Base-by-base conservation (phyloP, 2,888 invertebrate species). In the Cheilosia vernalis region DNA sequence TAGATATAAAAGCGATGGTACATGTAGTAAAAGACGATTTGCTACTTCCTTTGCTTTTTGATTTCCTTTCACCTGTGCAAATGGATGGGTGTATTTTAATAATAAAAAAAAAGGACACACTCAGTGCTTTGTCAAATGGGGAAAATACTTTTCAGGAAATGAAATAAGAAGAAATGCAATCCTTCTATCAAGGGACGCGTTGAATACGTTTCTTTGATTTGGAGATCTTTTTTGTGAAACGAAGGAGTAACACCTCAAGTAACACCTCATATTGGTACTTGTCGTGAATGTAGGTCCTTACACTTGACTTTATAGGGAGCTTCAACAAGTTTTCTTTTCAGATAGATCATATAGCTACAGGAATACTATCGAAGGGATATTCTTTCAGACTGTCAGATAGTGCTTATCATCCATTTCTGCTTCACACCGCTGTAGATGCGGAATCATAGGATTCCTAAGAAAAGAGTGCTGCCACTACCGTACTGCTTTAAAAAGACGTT, bases 61-160 rank as follows among this genome's bases (percentile, higher is more conserved):
- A 82, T 70, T 66, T 72, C 56, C 61, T 83, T 72, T 77, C 55
- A 83, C 72, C 72, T 78, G 55, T 67, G 66, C 42, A 73, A 63
- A 73, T 56, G 72, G 67, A 73, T 63, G 66, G 67, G 61, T 56
- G 72, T 60, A 51, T 53, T 40, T 61, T 40, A 60, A 19, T 21
- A 27, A 63, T 37, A 44, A 44, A n/a, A 44, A 44, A 15, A 24
- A 49, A 56, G 51, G 51, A 72, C 69, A 78, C 78, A 63, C 47
- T 69, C 60, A 69, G 19, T n/a, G 21, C 63, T 58, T 63, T 81
- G 63, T 53, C 66, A 61, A 63, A 60, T 58, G 33, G 19, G 60
- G 30, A 9, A 37, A 63, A 21, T 27, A 53, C 44, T 73, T 67
- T 40, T 63, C 40, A 67, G 69, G 64, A 74, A 69, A 83, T 78